Conservation (phyloP, 2,797 vertebrate species). For the Sphenopsis melanotis region DNA sequence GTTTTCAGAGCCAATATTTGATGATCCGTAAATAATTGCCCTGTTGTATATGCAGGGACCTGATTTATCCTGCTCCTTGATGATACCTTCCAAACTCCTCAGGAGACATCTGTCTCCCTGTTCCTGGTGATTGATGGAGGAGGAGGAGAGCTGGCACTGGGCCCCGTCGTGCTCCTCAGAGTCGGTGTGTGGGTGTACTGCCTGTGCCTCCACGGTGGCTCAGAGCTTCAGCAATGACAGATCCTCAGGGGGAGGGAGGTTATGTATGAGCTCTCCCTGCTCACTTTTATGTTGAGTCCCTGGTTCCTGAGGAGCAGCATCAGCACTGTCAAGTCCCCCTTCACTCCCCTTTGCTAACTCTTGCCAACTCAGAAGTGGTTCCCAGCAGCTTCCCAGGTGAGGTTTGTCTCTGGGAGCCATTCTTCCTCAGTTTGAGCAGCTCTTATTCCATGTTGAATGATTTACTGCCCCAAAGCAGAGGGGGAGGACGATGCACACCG, state of each 20-base stretch:
- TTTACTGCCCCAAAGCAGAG: background rate
- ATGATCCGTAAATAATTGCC: background rate
- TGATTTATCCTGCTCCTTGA: background rate
- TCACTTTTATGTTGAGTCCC: background rate
- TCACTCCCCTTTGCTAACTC: background rate
- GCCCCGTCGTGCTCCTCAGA: background rate
- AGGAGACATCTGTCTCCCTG: background rate
- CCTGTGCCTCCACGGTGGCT: background rate
- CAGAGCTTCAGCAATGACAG: background rate
- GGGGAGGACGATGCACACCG: background rate
- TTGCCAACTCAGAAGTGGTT: background rate
- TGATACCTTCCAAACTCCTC: constrained; percentile 25
- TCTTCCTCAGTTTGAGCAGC: background rate
- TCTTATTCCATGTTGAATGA: background rate
- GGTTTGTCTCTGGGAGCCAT: background rate
- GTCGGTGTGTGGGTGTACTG: background rate
- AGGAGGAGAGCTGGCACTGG: constrained; percentile 15
- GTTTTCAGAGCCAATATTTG: background rate
- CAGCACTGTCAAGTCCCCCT: background rate
- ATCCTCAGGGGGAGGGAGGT: background rate
- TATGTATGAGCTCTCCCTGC: background rate
- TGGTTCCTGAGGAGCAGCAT: rapidly evolving
- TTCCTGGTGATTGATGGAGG: background rate
- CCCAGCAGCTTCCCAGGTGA: background rate
- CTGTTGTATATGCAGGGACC: background rate